These are phyloP conservation scores for Sthenelais limicola DNA, from an alignment of 2,888 invertebrate species.

Conservation along the genomic window DNA sequence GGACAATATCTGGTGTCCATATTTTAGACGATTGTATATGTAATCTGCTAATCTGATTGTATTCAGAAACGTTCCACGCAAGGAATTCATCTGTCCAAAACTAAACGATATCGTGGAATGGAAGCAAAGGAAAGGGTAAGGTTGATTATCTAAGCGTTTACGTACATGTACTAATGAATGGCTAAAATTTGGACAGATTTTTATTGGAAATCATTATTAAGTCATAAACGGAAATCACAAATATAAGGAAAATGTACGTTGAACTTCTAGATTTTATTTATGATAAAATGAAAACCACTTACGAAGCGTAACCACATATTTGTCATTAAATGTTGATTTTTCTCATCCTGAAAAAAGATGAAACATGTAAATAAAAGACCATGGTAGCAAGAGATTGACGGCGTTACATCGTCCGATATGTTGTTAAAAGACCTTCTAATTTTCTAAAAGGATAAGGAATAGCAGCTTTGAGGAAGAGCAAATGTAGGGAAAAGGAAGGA, in stretches of 20 bases:
- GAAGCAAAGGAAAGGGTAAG: background rate
- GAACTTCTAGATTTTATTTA: too few species aligned
- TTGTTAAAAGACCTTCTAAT: background rate
- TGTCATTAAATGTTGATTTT: constrained; percentile 37
- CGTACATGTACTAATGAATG: too few species aligned
- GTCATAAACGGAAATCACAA: too few species aligned
- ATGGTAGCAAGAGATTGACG: background rate
- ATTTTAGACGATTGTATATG: constrained; percentile 40
- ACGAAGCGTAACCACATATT: constrained; percentile 40
- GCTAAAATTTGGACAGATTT: too few species aligned
- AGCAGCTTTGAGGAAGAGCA: background rate
- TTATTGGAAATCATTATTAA: too few species aligned
- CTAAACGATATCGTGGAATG: constrained; percentile 12
- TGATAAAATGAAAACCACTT: constrained; percentile 1
- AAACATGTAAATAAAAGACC: too few species aligned
- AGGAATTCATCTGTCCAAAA: constrained; percentile 45
- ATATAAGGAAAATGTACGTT: too few species aligned
- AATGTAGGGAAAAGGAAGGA: too few species aligned
- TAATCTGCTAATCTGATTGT: constrained; percentile 22
- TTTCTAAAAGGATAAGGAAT: background rate
- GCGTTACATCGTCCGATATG: background rate
- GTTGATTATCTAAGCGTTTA: background rate
- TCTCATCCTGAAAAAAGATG: constrained; percentile 38
- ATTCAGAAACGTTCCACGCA: constrained; percentile 28
- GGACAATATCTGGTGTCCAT: constrained; percentile 43